Evolutionary conservation across 2,797 vertebrate species (phyloP).

Genomic region (Luscinia megarhynchos): DNA sequence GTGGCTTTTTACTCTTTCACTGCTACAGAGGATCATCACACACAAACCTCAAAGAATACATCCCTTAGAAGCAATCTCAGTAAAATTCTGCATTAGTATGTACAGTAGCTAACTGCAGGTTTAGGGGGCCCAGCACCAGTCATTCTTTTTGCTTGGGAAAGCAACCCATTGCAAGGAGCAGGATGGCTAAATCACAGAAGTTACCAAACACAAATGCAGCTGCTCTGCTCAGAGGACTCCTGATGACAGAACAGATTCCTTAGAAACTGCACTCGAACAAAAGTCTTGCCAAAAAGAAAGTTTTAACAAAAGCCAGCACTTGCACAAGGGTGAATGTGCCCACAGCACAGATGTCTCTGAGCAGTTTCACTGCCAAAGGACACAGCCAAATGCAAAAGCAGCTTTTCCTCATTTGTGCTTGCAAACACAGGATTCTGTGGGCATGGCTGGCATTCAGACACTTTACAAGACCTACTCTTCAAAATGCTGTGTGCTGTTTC

Average conservation of each 20-base stretch:
- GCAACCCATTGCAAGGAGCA: neutral
- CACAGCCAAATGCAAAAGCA: conserved; percentile 11
- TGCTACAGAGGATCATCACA: neutral
- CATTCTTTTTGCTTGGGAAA: neutral
- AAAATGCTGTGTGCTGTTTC: neutral
- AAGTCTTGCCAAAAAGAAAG: conserved; percentile 23
- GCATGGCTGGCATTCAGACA: neutral
- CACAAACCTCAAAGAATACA: neutral
- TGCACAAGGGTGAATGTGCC: neutral
- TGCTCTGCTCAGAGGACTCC: neutral
- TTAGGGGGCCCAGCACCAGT: neutral
- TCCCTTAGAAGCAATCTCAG: neutral
- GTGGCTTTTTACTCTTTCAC: neutral
- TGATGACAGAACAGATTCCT: neutral
- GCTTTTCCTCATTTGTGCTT: conserved; percentile 1
- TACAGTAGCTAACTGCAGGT: neutral
- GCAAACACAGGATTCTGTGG: neutral
- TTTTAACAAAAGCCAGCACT: conserved; percentile 6
- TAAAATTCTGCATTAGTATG: neutral
- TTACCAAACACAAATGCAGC: neutral
- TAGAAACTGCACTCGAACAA: neutral
- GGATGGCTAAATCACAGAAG: neutral
- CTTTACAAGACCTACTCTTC: neutral
- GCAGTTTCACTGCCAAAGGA: neutral
- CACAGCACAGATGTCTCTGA: neutral